Conservation (phyloP, 2,113 vertebrate species). For the Megalops atlanticus region DNA sequence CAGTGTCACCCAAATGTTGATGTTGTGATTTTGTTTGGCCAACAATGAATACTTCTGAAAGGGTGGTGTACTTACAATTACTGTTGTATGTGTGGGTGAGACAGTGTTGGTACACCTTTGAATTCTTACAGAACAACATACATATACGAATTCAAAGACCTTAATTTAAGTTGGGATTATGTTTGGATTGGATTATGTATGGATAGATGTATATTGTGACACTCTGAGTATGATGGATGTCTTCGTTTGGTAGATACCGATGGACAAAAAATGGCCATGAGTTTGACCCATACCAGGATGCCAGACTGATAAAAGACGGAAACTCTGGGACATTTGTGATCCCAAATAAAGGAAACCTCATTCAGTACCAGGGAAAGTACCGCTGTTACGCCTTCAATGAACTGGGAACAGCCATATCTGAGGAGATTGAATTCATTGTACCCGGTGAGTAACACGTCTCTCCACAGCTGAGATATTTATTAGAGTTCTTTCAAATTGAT, state of each 20-base stretch:
- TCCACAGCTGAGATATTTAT: constrained; percentile 43
- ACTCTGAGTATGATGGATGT: not conserved
- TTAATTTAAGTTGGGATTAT: too few species aligned
- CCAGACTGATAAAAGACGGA: constrained; percentile 72
- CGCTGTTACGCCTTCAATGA: constrained; percentile 86
- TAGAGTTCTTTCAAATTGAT: constrained; percentile 56
- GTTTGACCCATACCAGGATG: constrained; percentile 81
- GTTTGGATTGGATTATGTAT: too few species aligned
- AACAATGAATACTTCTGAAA: too few species aligned
- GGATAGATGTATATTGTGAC: too few species aligned
- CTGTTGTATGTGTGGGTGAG: too few species aligned
- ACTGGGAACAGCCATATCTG: constrained; percentile 87
- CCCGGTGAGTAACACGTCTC: constrained; percentile 81
- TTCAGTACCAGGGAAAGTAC: constrained; percentile 87
- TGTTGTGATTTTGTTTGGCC: too few species aligned
- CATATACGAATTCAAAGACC: too few species aligned
- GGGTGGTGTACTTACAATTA: too few species aligned
- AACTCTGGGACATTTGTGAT: constrained; percentile 90
- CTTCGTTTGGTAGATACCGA: constrained; percentile 71
- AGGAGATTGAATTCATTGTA: constrained; percentile 88
- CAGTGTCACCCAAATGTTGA: too few species aligned
- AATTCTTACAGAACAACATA: too few species aligned
- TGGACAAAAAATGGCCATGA: constrained; percentile 89
- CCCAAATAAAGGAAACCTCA: constrained; percentile 84
- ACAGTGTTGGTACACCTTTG: too few species aligned